Evolutionary conservation across 1,140 invertebrate genomes (phyloP).

Genomic region (Drosophila tani): DNA sequence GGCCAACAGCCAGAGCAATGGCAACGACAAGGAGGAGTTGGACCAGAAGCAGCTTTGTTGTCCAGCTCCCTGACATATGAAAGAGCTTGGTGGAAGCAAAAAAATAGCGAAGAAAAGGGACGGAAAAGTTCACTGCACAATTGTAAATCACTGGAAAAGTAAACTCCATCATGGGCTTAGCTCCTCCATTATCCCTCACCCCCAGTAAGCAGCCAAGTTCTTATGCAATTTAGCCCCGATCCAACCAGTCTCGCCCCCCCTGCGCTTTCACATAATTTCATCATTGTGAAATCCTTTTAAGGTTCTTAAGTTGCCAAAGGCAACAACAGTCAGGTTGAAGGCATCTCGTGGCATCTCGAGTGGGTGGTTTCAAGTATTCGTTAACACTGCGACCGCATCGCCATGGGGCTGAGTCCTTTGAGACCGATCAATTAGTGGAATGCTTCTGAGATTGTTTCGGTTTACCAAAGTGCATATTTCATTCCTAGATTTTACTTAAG

Average conservation of each 20-base stretch:
- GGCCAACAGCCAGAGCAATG: slow-evolving; percentile 42
- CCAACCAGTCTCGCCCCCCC: not conserved
- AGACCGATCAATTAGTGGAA: slow-evolving; percentile 14
- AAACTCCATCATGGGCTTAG: slow-evolving; percentile 66
- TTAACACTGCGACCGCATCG: not conserved
- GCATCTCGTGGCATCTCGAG: not conserved
- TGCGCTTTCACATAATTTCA: slow-evolving; percentile 40
- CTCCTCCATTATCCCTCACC: not conserved
- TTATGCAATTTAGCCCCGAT: slow-evolving; percentile 34
- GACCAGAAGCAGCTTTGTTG: slow-evolving; percentile 39
- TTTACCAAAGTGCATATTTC: not conserved
- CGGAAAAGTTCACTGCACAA: slow-evolving; percentile 50
- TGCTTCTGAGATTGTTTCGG: not conserved
- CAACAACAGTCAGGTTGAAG: slow-evolving; percentile 15
- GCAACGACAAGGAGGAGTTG: slow-evolving; percentile 36
- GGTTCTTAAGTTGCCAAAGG: slow-evolving; percentile 47
- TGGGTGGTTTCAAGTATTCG: slow-evolving; percentile 7
- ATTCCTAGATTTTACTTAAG: too few species aligned
- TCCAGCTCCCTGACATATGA: slow-evolving; percentile 50
- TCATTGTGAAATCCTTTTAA: slow-evolving; percentile 52
- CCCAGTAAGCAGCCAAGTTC: slow-evolving; percentile 17
- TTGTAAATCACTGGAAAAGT: slow-evolving; percentile 60
- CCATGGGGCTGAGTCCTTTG: not conserved
- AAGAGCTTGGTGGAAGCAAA: slow-evolving; percentile 16
- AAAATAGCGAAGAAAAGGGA: slow-evolving; percentile 2